These are phyloP conservation scores for Hemitrygon akajei DNA, from an alignment of 2,797 vertebrate species.

Conservation along the genomic window DNA sequence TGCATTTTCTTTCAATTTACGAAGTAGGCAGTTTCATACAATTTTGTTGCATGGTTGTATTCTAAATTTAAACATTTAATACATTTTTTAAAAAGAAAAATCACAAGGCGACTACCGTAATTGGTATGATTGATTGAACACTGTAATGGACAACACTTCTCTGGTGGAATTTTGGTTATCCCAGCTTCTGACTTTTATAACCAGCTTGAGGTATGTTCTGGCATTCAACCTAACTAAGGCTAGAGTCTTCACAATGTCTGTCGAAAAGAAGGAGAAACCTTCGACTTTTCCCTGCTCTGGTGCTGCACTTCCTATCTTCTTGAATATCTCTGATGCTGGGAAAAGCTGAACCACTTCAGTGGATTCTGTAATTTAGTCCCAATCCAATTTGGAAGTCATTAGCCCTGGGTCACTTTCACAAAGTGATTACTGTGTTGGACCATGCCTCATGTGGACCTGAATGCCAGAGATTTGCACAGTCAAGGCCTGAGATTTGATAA, in stretches of 20 bases:
- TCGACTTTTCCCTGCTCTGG: too few relatives aligned
- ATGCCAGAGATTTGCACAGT: slow-evolving; percentile 8
- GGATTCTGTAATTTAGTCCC: not conserved
- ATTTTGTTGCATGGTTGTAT: slow-evolving; percentile 17
- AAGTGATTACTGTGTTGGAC: not conserved
- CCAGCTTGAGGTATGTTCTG: not conserved
- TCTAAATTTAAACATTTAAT: slow-evolving; percentile 20
- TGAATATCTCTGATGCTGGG: not conserved
- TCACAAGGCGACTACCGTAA: not conserved
- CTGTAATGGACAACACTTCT: not conserved
- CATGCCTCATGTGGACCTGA: not conserved
- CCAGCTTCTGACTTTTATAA: not conserved
- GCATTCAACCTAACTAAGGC: not conserved
- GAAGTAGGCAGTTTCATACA: not conserved
- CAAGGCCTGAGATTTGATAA: not conserved
- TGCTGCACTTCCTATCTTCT: too few relatives aligned
- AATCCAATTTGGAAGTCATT: not conserved
- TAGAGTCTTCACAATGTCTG: not conserved
- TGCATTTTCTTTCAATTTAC: not conserved
- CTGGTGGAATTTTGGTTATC: not conserved
- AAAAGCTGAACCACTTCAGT: too few relatives aligned
- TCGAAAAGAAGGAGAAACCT: not conserved
- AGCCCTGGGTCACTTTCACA: not conserved
- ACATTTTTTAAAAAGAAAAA: not conserved
- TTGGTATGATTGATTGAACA: not conserved